Evolutionary conservation across 2,888 invertebrate species (phyloP).

Genomic region (Drosophila multiciliata): DNA sequence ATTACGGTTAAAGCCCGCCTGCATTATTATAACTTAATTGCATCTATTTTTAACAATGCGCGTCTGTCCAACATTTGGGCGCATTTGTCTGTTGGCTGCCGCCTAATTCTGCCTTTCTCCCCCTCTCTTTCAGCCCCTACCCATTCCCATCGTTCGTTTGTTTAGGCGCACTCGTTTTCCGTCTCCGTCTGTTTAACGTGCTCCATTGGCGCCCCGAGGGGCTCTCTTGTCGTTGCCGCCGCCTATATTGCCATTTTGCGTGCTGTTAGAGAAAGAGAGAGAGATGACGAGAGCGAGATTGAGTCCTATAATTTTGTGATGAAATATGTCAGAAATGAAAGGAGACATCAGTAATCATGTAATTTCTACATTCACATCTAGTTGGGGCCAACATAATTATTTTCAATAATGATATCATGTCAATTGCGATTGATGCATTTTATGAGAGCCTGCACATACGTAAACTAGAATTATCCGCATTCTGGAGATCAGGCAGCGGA

Average conservation of each 20-base stretch:
- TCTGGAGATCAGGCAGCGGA: neutral
- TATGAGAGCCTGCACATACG: neutral
- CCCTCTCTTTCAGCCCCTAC: neutral
- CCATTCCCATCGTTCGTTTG: neutral
- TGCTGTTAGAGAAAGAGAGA: constrained; percentile 10
- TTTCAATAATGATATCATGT: neutral
- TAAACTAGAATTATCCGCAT: neutral
- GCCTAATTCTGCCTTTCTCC: neutral
- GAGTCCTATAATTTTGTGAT: constrained; percentile 21
- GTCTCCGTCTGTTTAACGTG: constrained; percentile 27
- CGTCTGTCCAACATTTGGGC: constrained; percentile 64
- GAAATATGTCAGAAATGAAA: constrained; percentile 21
- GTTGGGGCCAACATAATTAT: neutral
- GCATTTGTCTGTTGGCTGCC: constrained; percentile 36
- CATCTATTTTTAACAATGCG: constrained; percentile 74
- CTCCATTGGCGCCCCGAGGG: constrained; percentile 44
- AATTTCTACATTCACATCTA: neutral
- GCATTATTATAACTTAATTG: constrained; percentile 79
- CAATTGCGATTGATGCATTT: neutral
- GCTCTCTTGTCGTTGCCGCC: constrained; percentile 21
- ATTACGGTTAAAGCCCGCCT: constrained; percentile 48
- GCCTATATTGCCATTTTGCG: constrained; percentile 54
- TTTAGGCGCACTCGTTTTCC: neutral
- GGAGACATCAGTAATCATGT: neutral
- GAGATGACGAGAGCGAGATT: neutral